Evolutionary conservation across 1,140 invertebrate species (phyloP), one percentile per base, ranked within the genome.

Genomic region (Battus philenor): DNA sequence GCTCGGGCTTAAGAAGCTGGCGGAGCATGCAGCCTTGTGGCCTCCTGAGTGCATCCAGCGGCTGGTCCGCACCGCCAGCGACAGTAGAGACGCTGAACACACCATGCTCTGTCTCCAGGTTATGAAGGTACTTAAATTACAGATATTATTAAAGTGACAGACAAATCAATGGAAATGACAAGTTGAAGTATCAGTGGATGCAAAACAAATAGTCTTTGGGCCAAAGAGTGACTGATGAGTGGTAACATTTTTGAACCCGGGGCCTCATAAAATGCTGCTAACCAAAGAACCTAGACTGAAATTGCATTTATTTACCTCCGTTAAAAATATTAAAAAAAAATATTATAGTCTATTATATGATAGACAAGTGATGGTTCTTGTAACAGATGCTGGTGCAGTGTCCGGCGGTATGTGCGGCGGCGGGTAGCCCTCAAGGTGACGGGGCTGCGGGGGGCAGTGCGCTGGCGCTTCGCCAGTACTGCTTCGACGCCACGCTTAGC

Each of bases 1-100:
- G 4, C 86, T 91, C 16, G 90, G 95, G 39, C 86, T 98, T 12
- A 89, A 91, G 60, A 88, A 89, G 26, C 80, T 98, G 43, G 95
- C 95, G 0, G 89, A 90, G 52, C 86, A 87, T 50, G 80, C 77
- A 0, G 75, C 80, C 1, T 52, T 81, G 26, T 84, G 80, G 80
- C 68, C 69, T 0, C 41, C 62, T 0, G 52, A 57, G n/a, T 63
- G 63, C 32, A 68, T 76, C 3, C 57, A 63, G 7, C 46, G 68
- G 11, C 45, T 81, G 2, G 73, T 78, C 4, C 46, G 59, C 0
- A 66, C 70, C 0, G 70, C 73, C 8, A 44, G 45, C 0, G 65
- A 62, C 15, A 67, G 44, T 2, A 58, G 64, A 2, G 67, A 75
- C 22, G 26, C 48, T 0, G 59, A 64, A 1, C 72, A 78, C 34